Percentiles rank a stretch among this genome's conserved stretches.
Conservation (phyloP, 2,888 invertebrate genomes). For the Camponotus fellah region DNA sequence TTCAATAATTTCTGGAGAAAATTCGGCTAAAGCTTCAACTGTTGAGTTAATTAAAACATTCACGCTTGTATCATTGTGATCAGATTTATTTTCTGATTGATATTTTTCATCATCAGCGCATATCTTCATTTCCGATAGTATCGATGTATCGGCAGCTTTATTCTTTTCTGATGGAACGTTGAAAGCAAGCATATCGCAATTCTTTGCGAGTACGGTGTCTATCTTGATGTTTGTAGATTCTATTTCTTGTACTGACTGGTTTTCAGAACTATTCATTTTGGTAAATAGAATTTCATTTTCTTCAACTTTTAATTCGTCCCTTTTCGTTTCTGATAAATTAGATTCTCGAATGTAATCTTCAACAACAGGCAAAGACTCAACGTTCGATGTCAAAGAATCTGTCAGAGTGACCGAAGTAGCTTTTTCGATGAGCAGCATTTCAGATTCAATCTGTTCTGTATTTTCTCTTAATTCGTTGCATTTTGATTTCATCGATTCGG, state of each 20-base stretch:
- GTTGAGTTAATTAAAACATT: not conserved
- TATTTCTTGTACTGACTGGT: not conserved
- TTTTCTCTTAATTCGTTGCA: not conserved
- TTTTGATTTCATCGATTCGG: constrained; percentile 19
- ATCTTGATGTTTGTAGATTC: not conserved
- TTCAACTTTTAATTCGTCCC: constrained; percentile 20
- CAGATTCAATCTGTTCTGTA: not conserved
- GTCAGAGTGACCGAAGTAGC: not conserved
- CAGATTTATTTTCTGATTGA: not conserved
- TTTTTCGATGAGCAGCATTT: constrained; percentile 12
- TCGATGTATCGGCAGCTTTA: not conserved
- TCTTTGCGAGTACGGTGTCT: not conserved
- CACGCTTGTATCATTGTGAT: not conserved
- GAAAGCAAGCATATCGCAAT: not conserved
- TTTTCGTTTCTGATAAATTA: constrained; percentile 11
- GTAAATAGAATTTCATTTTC: not conserved
- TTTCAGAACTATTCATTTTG: not conserved
- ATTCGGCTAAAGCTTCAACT: not conserved
- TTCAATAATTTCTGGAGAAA: not conserved
- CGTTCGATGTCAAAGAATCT: constrained; percentile 15
- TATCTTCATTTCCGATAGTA: not conserved
- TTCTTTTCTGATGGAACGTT: not conserved
- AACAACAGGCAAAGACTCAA: not conserved
- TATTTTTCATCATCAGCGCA: not conserved
- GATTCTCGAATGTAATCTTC: constrained; percentile 5